Evolutionary conservation across 2,797 vertebrate genomes (phyloP).

Genomic region (Notolepis coatsorum): DNA sequence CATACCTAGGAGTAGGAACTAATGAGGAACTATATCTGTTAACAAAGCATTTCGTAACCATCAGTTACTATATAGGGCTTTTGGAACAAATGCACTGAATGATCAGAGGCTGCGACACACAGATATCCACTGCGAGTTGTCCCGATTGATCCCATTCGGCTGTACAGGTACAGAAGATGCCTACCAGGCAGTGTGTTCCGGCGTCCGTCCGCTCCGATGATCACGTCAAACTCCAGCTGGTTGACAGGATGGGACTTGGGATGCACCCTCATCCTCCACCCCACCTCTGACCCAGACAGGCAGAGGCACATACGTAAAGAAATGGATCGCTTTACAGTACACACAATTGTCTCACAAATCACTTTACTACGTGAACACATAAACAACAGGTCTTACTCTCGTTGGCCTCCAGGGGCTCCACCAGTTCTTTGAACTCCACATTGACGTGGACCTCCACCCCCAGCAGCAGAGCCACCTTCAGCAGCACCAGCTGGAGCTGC

Average conservation of each 20-base stretch:
- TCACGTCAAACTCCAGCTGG: conserved; percentile 91
- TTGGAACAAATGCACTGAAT: no score
- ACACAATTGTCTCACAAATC: neutral
- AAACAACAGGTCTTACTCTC: conserved; percentile 80
- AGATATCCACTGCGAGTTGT: no score
- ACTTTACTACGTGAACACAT: neutral
- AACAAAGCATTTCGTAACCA: no score
- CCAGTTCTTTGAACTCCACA: conserved; percentile 90
- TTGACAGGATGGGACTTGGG: conserved; percentile 88
- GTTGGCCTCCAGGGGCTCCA: conserved; percentile 90
- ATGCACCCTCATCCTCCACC: conserved; percentile 91
- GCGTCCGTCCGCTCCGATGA: conserved; percentile 94
- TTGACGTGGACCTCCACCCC: conserved; percentile 96
- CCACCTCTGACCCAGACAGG: conserved; percentile 79
- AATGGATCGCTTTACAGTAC: neutral
- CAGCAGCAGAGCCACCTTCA: conserved; percentile 94
- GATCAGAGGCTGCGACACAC: no score
- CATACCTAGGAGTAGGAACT: no score
- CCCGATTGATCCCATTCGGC: no score
- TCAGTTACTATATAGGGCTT: no score
- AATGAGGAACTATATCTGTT: no score
- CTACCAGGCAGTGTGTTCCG: conserved; percentile 96
- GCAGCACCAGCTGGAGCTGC: conserved; percentile 94
- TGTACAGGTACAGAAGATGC: no score
- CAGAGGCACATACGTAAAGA: neutral